Conservation (phyloP, 1,140 invertebrate species). For the Euborellia annulipes region DNA sequence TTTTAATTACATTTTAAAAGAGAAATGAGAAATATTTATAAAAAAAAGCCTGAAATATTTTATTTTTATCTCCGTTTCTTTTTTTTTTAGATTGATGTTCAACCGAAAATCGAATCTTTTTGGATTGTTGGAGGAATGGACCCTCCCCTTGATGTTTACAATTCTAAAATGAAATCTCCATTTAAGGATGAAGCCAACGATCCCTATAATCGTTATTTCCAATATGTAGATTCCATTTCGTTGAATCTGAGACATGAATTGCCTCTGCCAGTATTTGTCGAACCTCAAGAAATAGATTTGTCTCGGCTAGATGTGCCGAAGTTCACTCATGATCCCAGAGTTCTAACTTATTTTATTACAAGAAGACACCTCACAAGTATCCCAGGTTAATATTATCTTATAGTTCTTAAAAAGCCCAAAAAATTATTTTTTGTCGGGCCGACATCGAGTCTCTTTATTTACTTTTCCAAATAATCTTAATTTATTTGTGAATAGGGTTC, state of each 20-base stretch:
- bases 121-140: constrained; percentile 58
- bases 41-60: too few relatives aligned
- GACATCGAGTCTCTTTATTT: constrained; percentile 1
- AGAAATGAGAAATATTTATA: too few relatives aligned
- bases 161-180: constrained; percentile 20
- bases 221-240: constrained; percentile 45
- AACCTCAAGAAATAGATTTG: constrained; percentile 36
- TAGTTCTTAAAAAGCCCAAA: not conserved
- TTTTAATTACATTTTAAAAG: too few relatives aligned
- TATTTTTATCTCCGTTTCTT: constrained; percentile 4
- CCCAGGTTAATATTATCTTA: constrained; percentile 37
- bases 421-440: constrained; percentile 3
- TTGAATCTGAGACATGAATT: constrained; percentile 43
- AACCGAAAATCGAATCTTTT: constrained; percentile 60
- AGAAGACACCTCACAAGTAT: constrained; percentile 49
- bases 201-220: constrained; percentile 41
- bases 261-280: constrained; percentile 44
- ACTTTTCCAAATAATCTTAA: constrained; percentile 5
- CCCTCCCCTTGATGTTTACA: constrained; percentile 29
- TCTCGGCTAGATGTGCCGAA: constrained; percentile 33
- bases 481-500: constrained; percentile 39
- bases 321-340: constrained; percentile 38
- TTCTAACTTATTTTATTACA: constrained; percentile 33
- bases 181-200: constrained; percentile 31
- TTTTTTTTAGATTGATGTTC: constrained; percentile 41